These are phyloP conservation scores for Leguminivora glycinivorella DNA, from an alignment of 1,140 invertebrate species.

Conservation along the genomic window DNA sequence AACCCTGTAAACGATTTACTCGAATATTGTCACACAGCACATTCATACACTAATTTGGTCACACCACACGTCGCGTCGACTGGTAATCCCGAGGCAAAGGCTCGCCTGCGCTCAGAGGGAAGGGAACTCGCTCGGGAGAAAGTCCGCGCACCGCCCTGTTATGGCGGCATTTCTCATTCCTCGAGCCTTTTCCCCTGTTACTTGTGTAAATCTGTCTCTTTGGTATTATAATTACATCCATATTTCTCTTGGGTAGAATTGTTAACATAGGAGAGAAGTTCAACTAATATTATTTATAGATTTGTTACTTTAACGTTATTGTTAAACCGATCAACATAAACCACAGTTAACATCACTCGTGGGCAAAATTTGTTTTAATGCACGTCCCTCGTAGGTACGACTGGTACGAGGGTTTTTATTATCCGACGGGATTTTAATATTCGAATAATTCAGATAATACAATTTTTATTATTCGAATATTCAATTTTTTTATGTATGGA, in stretches of 20 bases:
- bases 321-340: neutral
- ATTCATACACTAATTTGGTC: neutral
- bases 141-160: slow-evolving; percentile 68
- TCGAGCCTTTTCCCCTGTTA: slow-evolving; percentile 67
- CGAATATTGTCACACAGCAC: neutral
- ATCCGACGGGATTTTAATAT: too few relatives aligned
- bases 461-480: too few relatives aligned
- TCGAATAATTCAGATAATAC: too few relatives aligned
- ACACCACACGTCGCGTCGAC: too few relatives aligned
- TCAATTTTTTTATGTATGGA: too few relatives aligned
- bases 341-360: too few relatives aligned
- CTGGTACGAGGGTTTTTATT: too few relatives aligned
- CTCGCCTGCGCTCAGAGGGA: slow-evolving; percentile 36
- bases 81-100: slow-evolving; percentile 15
- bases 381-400: too few relatives aligned
- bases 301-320: neutral
- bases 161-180: slow-evolving; percentile 72
- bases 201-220: slow-evolving; percentile 56
- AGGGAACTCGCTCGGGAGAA: slow-evolving; percentile 58
- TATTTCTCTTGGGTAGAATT: slow-evolving; percentile 37
- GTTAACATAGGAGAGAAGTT: slow-evolving; percentile 11
- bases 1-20: neutral
- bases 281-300: slow-evolving; percentile 23
- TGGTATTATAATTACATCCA: slow-evolving; percentile 43
- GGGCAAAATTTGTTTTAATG: too few relatives aligned